Base-by-base conservation (phyloP, 2,888 invertebrate genomes). In the Drosophila formosana region DNA sequence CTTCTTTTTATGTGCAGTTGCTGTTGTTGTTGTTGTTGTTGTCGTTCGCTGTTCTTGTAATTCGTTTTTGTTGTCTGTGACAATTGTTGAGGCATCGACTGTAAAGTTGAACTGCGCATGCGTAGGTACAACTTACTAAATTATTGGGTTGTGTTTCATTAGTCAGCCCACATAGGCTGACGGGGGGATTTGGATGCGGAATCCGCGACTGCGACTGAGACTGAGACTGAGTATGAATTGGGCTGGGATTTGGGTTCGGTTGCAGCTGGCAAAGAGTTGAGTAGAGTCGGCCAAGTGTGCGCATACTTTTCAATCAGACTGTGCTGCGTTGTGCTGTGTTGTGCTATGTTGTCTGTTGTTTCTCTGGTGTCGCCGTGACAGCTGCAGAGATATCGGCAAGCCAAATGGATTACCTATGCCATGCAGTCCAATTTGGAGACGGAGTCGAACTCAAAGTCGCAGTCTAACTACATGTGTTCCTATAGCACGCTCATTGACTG, bases 61-160 rank as follows among this genome's bases (percentile, higher is more conserved):
- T 51, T 13, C 23, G 11, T 26, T 68, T 39, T 47, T 62, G 50
- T 45, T 51, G 66, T 62, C 66, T 58, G 66, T 71, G 74, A 70
- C 69, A 72, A 75, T 77, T 77, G 75, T 49, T 69, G 62, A 77
- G 70, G 65, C 76, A 77, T 76, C 74, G 76, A 70, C 53, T 74
- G 56, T 60, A 57, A 57, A 70, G 61, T 72, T 70, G 60, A 76
- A 79, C 75, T 83, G 88, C 89, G 88, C 89, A 87, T 89, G 89
- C 90, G 77, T 82, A 82, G 86, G 83, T 80, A 86, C 66, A 78
- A 81, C 88, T 75, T 77, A 85, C 86, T 88, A 85, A 88, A 85
- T 85, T 85, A 88, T 88, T 85, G 76, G 69, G 73, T 85, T 88
- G 81, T 78, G 72, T 88, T 85, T 85, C 86, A 85, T 88, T 85